These are phyloP conservation scores for Yponomeuta sedellus DNA, from an alignment of 2,888 invertebrate genomes.

Conservation along the genomic window DNA sequence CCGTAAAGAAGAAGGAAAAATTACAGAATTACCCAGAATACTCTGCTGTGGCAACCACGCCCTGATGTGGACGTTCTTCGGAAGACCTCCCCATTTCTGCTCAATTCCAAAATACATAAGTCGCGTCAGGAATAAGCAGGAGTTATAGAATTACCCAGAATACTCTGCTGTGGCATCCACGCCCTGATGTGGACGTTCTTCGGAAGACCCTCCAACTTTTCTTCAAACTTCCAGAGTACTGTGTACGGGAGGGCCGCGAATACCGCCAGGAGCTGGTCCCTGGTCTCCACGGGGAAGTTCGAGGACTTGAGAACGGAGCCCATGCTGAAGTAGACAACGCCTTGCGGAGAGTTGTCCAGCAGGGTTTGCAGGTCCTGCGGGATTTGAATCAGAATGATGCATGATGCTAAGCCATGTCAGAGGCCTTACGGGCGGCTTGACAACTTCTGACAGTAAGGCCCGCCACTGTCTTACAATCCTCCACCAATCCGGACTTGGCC, in stretches of 20 bases:
- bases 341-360: constrained; percentile 20
- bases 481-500: no score
- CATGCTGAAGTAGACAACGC: constrained; percentile 25
- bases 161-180: constrained; percentile 73
- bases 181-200: constrained; percentile 56
- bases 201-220: constrained; percentile 44
- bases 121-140: no score
- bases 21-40: constrained; percentile 69
- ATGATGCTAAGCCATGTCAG: no score
- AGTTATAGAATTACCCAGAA: no score
- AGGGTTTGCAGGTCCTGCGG: constrained; percentile 21
- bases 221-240: constrained; percentile 73
- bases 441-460: no score
- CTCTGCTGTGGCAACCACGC: constrained; percentile 74
- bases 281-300: constrained; percentile 13
- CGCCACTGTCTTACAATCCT: no score
- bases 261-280: constrained; percentile 16
- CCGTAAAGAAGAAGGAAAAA: no score
- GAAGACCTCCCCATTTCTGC: constrained; percentile 42
- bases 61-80: constrained; percentile 57
- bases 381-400: background rate
- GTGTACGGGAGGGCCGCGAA: constrained; percentile 33
- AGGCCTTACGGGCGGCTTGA: no score
- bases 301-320: constrained; percentile 22
- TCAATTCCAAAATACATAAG: constrained; percentile 76